Percentiles rank a stretch among this genome's conserved stretches.
phyloP scores from a whole-genome alignment of 2,888 invertebrate genomes.

The Philopedon plagiatum region DNA sequence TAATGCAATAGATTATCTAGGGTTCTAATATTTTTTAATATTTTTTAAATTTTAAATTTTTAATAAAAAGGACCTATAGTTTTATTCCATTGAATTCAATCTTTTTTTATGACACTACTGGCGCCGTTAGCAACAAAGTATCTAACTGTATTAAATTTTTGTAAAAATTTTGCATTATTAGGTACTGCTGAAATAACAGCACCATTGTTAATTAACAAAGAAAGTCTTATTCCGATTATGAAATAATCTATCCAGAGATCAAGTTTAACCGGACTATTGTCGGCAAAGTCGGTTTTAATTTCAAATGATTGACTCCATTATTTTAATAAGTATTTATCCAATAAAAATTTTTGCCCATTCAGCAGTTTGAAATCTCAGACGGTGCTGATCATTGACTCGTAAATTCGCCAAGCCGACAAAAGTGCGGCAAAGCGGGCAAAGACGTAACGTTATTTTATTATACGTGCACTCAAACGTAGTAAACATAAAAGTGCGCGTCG shows the following conservation, averaged over 20 bases:
- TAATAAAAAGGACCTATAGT: no score
- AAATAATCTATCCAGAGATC: not conserved
- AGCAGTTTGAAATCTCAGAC: conserved; percentile 24
- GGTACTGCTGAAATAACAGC: no score
- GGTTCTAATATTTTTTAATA: no score
- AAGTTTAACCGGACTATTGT: not conserved
- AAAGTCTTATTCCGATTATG: not conserved
- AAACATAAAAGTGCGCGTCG: conserved; percentile 54
- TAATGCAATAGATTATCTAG: no score
- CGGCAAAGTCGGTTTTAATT: conserved; percentile 2
- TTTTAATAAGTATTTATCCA: not conserved
- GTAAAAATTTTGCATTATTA: no score
- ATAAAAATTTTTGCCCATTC: conserved; percentile 13
- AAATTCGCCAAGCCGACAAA: conserved; percentile 41
- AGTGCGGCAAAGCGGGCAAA: conserved; percentile 10
- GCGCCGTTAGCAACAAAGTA: no score
- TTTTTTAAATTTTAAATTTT: no score
- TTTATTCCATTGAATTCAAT: no score
- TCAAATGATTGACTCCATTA: not conserved
- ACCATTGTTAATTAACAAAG: not conserved
- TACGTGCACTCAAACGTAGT: conserved; percentile 42
- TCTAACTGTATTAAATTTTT: no score
- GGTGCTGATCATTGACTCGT: conserved; percentile 26
- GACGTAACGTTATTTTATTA: no score
- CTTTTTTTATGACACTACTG: no score